Percentiles rank a stretch among this genome's conserved stretches.
Evolutionary conservation across 2,113 vertebrate species (phyloP).

Genomic region (Peromyscus polionotus): DNA sequence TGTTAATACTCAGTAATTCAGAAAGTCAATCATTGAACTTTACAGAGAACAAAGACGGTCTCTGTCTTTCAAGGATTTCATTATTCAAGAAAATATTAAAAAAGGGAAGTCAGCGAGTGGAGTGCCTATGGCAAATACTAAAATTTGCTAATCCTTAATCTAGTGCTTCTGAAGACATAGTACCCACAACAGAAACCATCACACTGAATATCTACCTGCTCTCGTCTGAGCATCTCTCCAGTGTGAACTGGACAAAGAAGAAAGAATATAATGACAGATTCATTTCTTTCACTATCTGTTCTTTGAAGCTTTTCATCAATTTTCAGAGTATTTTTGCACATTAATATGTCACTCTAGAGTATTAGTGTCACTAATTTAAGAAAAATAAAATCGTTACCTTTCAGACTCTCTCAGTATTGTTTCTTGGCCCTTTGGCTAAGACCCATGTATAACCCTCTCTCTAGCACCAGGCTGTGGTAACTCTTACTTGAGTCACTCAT

Average conservation of each 20-base stretch:
- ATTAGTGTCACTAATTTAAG: slow-evolving; percentile 5
- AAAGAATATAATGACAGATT: slow-evolving; percentile 22
- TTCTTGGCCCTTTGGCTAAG: not conserved
- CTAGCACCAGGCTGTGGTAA: not conserved
- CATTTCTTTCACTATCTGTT: slow-evolving; percentile 33
- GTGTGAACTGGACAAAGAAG: not conserved
- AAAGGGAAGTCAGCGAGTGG: not conserved
- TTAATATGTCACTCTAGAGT: slow-evolving; percentile 48
- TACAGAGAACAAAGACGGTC: not conserved
- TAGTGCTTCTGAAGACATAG: not conserved
- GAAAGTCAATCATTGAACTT: slow-evolving; percentile 12
- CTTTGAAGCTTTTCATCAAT: slow-evolving; percentile 74
- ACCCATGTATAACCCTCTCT: not conserved
- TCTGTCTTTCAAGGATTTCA: slow-evolving; percentile 35
- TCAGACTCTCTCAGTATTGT: not conserved
- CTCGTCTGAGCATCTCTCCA: slow-evolving; percentile 7
- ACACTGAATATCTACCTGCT: not conserved
- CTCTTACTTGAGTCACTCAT: not conserved
- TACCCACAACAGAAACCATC: not conserved
- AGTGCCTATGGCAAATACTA: not conserved
- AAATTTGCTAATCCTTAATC: not conserved
- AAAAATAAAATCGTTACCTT: slow-evolving; percentile 6
- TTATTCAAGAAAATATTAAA: not conserved
- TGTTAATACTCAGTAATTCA: not conserved
- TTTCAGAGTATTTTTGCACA: slow-evolving; percentile 65